Percentiles rank a stretch among this genome's conserved stretches.
These are phyloP conservation scores for Atractosteus spatula DNA, from an alignment of 2,113 vertebrate species.

Conservation along the genomic window DNA sequence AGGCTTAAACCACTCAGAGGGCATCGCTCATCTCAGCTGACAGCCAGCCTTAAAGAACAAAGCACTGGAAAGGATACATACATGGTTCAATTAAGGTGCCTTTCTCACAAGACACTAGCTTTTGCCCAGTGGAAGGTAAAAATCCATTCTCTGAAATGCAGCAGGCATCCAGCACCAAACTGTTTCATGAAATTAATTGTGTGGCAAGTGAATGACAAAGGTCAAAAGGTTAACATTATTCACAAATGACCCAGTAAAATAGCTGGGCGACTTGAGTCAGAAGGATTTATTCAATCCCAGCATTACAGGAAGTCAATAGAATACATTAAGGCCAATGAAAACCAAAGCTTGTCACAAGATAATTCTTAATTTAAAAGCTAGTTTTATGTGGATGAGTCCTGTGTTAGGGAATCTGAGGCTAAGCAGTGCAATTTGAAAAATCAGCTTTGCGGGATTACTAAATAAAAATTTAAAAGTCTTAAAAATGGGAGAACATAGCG, in stretches of 20 bases:
- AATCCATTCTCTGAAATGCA: background rate
- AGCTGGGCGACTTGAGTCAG: background rate
- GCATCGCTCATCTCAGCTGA: background rate
- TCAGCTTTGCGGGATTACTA: too few relatives aligned
- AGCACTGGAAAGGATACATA: background rate
- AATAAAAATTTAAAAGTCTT: too few relatives aligned
- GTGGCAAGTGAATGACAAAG: background rate
- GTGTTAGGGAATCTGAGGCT: too few relatives aligned
- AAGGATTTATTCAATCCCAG: background rate
- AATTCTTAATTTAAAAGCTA: too few relatives aligned
- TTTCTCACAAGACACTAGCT: background rate
- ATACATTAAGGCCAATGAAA: too few relatives aligned
- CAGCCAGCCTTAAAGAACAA: background rate
- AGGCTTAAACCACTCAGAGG: background rate
- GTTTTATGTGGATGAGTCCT: too few relatives aligned
- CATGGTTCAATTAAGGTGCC: constrained; percentile 5
- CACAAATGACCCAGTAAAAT: background rate
- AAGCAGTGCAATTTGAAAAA: too few relatives aligned
- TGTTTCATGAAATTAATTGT: constrained; percentile 1
- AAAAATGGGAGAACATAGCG: too few relatives aligned
- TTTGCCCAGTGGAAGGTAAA: background rate
- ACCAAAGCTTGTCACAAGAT: too few relatives aligned
- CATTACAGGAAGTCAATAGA: background rate
- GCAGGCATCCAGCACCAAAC: background rate
- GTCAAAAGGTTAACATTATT: constrained; percentile 9